These are phyloP conservation scores for Ganaspis sp. DNA, from an alignment of 1,140 invertebrate genomes.

Conservation along the genomic window DNA sequence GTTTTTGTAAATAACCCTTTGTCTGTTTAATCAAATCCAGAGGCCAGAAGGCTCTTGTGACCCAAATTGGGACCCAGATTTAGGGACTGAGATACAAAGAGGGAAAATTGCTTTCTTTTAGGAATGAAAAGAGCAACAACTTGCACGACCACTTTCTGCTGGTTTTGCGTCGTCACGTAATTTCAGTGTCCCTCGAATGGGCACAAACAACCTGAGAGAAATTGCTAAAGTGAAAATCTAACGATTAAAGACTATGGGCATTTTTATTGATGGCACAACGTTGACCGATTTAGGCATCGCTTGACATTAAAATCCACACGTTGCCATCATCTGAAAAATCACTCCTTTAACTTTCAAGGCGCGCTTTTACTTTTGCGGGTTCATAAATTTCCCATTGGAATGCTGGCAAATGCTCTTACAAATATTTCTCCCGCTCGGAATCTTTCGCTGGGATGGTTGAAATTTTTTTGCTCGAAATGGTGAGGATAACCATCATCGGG, in stretches of 20 bases:
- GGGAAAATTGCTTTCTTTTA: no score
- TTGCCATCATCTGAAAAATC: no score
- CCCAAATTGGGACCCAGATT: no score
- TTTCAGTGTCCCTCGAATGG: slow-evolving; percentile 15
- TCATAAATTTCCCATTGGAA: not conserved
- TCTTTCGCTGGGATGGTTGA: not conserved
- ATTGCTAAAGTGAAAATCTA: slow-evolving; percentile 14
- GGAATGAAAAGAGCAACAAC: no score
- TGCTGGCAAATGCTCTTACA: not conserved
- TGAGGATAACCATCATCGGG: no score
- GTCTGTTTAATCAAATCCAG: no score
- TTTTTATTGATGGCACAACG: slow-evolving; percentile 11
- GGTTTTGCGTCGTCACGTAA: not conserved
- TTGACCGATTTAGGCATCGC: slow-evolving; percentile 21
- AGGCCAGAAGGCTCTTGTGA: no score
- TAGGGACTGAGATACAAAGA: no score
- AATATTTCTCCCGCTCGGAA: not conserved
- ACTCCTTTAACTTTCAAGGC: not conserved
- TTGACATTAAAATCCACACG: not conserved
- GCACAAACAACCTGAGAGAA: slow-evolving; percentile 23
- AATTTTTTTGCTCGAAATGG: no score
- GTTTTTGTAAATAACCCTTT: no score
- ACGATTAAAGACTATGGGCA: slow-evolving; percentile 10
- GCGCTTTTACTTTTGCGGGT: not conserved
- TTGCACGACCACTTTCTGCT: not conserved